Conservation (phyloP, 2,888 invertebrate species). For the Cephus pulcher region DNA sequence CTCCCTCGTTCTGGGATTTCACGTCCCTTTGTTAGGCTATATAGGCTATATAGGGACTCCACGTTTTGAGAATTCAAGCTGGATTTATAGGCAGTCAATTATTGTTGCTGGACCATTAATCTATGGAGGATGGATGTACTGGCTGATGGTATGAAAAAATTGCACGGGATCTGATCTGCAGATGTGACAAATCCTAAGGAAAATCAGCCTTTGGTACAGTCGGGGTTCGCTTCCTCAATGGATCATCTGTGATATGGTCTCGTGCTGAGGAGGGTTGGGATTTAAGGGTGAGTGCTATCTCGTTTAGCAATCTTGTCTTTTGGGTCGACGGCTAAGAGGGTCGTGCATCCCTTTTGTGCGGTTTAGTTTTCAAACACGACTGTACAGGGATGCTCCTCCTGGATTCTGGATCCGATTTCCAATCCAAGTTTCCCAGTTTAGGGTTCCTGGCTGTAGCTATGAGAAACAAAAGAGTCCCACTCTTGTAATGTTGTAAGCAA, state of each 20-base stretch:
- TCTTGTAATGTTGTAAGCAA: background rate
- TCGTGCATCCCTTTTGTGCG: background rate
- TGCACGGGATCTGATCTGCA: background rate
- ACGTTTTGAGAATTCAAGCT: background rate
- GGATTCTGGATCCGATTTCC: background rate
- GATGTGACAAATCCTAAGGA: background rate
- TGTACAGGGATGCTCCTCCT: background rate
- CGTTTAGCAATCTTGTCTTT: slow-evolving; percentile 42
- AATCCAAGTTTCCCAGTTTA: background rate
- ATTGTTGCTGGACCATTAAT: background rate
- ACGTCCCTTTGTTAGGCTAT: background rate
- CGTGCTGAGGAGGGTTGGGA: slow-evolving; percentile 27
- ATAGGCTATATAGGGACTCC: background rate
- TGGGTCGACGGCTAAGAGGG: background rate
- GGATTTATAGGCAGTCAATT: background rate
- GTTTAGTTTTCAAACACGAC: background rate
- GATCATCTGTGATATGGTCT: background rate
- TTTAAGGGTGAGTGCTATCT: slow-evolving; percentile 45
- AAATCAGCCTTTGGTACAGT: background rate
- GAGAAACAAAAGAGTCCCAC: background rate
- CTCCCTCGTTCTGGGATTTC: background rate
- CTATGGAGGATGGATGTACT: background rate
- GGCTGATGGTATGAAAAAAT: background rate
- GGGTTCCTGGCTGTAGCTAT: background rate
- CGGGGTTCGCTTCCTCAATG: background rate